phyloP scores from a whole-genome alignment of 2,113 vertebrate species.

The Amphiprion percula region DNA sequence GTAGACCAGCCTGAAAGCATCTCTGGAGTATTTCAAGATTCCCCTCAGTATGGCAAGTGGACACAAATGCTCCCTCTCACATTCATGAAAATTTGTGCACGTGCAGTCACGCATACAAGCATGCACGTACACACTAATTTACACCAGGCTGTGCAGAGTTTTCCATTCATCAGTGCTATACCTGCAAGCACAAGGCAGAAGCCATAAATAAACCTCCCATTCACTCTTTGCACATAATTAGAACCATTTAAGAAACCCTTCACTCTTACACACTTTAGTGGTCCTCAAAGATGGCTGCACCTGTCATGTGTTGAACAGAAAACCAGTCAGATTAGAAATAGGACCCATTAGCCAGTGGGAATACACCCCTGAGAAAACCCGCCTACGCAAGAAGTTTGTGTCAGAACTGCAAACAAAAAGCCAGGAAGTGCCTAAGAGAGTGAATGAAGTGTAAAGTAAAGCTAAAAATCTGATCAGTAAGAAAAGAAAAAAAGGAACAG shows the following conservation, averaged over 20 bases:
- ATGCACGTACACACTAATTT: constrained; percentile 26
- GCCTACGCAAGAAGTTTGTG: neutral
- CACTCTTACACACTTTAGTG: constrained; percentile 21
- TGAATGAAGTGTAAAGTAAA: too few species aligned
- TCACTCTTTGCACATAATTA: constrained; percentile 31
- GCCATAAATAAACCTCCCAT: constrained; percentile 42
- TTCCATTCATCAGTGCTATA: constrained; percentile 45
- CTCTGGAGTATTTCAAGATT: constrained; percentile 54
- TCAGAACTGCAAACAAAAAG: too few species aligned
- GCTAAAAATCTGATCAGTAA: neutral
- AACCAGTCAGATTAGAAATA: constrained; percentile 27
- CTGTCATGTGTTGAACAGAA: constrained; percentile 40
- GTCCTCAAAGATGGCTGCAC: constrained; percentile 30
- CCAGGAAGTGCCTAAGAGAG: too few species aligned
- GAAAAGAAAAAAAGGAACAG: neutral
- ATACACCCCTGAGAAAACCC: constrained; percentile 3
- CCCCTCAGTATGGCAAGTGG: constrained; percentile 15
- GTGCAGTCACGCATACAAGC: constrained; percentile 4
- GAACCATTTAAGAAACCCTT: constrained; percentile 30
- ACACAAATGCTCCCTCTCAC: neutral
- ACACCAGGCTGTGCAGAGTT: constrained; percentile 20
- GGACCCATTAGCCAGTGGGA: constrained; percentile 3
- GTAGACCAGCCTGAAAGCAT: neutral
- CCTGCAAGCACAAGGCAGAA: constrained; percentile 35
- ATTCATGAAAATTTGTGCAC: constrained; percentile 7